These are phyloP conservation scores for Onychorhynchus coronatus DNA, from an alignment of 2,113 vertebrate genomes.

Conservation along the genomic window DNA sequence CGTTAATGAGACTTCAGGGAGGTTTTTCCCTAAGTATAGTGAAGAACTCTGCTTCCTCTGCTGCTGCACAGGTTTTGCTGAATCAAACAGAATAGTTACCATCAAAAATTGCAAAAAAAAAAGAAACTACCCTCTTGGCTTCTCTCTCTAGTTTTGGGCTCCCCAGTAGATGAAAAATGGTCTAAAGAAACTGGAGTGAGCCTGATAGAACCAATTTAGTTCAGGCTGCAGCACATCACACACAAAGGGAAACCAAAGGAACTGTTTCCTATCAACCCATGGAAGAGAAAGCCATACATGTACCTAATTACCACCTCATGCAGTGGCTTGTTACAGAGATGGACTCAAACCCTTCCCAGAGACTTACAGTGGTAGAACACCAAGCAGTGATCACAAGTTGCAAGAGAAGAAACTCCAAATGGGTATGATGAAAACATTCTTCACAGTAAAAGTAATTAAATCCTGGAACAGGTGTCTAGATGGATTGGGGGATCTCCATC, in stretches of 20 bases:
- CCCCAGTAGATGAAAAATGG: background rate
- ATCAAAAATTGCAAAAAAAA: background rate
- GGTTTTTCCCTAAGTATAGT: background rate
- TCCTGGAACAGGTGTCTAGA: background rate
- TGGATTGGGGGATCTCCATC: background rate
- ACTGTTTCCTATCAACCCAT: background rate
- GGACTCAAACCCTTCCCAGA: background rate
- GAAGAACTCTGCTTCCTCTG: background rate
- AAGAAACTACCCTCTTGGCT: background rate
- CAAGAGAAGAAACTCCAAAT: background rate
- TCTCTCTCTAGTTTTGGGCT: background rate
- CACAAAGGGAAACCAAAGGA: background rate
- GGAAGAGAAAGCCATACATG: background rate
- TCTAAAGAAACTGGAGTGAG: background rate
- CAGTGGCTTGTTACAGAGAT: background rate
- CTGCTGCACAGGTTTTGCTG: background rate
- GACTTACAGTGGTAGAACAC: background rate
- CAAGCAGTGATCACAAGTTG: background rate
- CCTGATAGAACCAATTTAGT: background rate
- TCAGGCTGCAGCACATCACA: background rate
- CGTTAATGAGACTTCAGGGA: background rate
- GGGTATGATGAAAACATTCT: background rate
- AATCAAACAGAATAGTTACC: background rate
- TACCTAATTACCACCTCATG: background rate
- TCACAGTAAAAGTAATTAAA: background rate